A percentile compares a stretch with the other conserved stretches of the same genome.
These are phyloP conservation scores for Rhinolophus sinicus DNA, from an alignment of 2,113 vertebrate species.

Conservation along the genomic window DNA sequence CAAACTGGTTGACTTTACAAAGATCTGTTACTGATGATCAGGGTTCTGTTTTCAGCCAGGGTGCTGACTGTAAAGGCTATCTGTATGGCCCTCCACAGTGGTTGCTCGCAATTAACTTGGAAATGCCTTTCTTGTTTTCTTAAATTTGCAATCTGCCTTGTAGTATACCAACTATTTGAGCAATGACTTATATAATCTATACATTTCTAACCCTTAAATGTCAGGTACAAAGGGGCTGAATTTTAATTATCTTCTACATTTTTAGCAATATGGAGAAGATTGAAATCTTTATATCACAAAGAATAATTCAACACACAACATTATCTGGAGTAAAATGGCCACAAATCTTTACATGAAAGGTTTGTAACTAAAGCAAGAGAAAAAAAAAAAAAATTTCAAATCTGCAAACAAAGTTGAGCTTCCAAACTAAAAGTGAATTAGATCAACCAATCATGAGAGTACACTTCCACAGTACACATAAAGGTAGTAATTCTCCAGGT, in stretches of 20 bases:
- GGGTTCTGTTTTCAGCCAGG: not conserved
- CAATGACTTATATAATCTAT: not conserved
- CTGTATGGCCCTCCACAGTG: accelerated
- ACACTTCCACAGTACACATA: not conserved
- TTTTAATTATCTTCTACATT: not conserved
- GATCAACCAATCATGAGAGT: not conserved
- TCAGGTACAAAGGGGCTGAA: not conserved
- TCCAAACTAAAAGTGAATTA: not conserved
- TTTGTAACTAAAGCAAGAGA: not conserved
- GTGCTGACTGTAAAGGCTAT: too few species aligned
- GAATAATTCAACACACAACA: not conserved
- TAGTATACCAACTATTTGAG: not conserved
- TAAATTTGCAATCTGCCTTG: not conserved
- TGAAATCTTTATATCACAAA: not conserved
- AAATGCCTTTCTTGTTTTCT: not conserved
- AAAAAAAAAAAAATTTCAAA: not conserved
- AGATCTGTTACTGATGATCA: not conserved
- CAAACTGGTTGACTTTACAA: not conserved
- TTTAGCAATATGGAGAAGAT: not conserved
- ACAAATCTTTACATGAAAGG: not conserved
- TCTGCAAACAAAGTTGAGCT: not conserved
- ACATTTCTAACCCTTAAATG: not conserved
- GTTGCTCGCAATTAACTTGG: not conserved
- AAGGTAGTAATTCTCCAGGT: not conserved
- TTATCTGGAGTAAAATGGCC: not conserved